Base-by-base conservation (phyloP, 2,888 invertebrate genomes). In the Eilema sororculum region DNA sequence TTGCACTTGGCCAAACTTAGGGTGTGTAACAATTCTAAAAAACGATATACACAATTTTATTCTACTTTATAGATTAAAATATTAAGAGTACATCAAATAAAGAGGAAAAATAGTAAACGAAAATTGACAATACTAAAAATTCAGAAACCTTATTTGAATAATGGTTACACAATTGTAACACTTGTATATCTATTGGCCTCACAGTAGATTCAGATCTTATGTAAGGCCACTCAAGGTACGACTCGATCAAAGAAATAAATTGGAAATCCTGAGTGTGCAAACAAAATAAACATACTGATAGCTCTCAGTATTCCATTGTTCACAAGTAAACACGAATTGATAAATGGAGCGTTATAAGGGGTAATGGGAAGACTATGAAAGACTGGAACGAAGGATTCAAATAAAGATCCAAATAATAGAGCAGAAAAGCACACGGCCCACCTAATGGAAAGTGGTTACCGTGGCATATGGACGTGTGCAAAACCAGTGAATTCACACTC, bases 181-280 rank as follows among this genome's bases (percentile, higher is more conserved):
- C 25, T 30, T 9, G 5, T 33, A 30, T 24, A 2, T 65, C 57
- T 20, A 56, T 33, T 37, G 37, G 8, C 22, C 28, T 63, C 20
- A 28, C 37, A 64, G 28, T 64, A 46, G 46, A 25, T 25, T 25
- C 12, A 59, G 37, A 41, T 25, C 4, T 46, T 41, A 28, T 20
- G 5, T 59, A 65, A 37, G n/a, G 52, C 12, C 22, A 58, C 46
- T 41, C 56, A 67, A 67, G 57, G 56, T 63, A 63, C 33, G 28
- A 70, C 37, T 56, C 13, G 16, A 25, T 56, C 30, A 66, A 65
- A 60, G 61, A 24, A 58, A 33, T 46, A 71, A 67, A 67, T 67
- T 71, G 59, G 67, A 71, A 66, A 67, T 59, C 52, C 46, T 67
- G 52, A 63, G 52, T 33, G 30, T 33, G 58, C 41, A 62, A 66